A percentile compares a stretch with the other conserved stretches of the same genome.
Evolutionary conservation across 2,888 invertebrate genomes (phyloP).

Genomic region (Nymphalis polychloros): DNA sequence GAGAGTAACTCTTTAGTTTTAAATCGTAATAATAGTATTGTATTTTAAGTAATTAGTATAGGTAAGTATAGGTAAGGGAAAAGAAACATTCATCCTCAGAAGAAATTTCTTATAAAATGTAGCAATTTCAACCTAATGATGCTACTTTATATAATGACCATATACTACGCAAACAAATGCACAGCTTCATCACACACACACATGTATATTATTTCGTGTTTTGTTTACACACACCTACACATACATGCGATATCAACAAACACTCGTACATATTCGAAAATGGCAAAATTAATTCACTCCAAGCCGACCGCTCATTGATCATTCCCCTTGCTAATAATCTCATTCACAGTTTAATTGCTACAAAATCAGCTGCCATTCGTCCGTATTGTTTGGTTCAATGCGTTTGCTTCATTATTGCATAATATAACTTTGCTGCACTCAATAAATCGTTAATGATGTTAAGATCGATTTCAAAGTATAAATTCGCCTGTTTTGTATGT

Average conservation of each 20-base stretch:
- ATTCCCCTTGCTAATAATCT: conserved; percentile 45
- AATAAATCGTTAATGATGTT: conserved; percentile 16
- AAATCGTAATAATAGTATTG: too few species aligned
- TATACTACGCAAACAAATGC: conserved; percentile 6
- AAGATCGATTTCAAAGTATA: conserved; percentile 2
- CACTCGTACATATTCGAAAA: conserved; percentile 5
- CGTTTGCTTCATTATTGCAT: conserved; percentile 29
- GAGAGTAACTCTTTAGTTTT: too few species aligned
- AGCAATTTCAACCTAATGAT: too few species aligned
- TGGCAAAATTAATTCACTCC: conserved; percentile 46
- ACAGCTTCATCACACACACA: not conserved
- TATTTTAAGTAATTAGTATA: too few species aligned
- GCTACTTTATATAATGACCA: not conserved
- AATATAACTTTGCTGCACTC: conserved; percentile 23
- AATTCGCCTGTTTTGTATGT: not conserved
- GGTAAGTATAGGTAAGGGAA: too few species aligned
- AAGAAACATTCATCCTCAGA: too few species aligned
- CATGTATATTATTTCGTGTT: not conserved
- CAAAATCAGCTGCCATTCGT: conserved; percentile 58
- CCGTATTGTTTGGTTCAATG: conserved; percentile 29
- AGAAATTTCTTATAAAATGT: too few species aligned
- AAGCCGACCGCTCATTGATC: conserved; percentile 43
- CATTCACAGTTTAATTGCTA: conserved; percentile 54
- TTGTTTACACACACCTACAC: not conserved
- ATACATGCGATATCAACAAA: conserved; percentile 7